phyloP scores from a whole-genome alignment of 1,140 invertebrate species.

The Melanaphis sacchari region DNA sequence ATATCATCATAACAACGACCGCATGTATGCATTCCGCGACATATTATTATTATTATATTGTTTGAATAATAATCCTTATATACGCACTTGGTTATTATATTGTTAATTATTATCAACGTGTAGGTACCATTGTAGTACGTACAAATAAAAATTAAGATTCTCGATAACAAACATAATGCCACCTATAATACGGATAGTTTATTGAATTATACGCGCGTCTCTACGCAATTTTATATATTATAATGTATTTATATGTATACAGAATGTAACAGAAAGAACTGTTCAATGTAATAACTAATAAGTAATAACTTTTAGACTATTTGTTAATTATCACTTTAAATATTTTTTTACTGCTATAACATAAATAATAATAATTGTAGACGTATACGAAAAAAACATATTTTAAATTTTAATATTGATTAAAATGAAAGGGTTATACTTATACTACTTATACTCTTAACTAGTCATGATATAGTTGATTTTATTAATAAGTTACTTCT shows the following conservation, averaged over 20 bases:
- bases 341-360: not conserved
- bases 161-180: not conserved
- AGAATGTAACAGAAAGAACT: too few species aligned
- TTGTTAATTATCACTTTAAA: not conserved
- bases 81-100: not conserved
- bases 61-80: not conserved
- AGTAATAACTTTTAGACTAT: not conserved
- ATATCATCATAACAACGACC: not conserved
- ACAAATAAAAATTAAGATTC: slow-evolving; percentile 11
- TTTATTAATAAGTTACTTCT: not conserved
- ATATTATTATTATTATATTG: slow-evolving; percentile 17
- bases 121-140: not conserved
- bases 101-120: slow-evolving; percentile 2
- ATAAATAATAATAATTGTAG: not conserved
- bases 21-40: not conserved
- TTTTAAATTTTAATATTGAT: not conserved
- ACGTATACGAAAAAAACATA: too few species aligned
- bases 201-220: not conserved
- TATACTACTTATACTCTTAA: too few species aligned
- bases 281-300: not conserved
- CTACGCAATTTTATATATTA: not conserved
- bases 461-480: too few species aligned
- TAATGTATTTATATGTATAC: not conserved
- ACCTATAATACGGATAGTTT: not conserved
- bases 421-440: not conserved